Base-by-base conservation (phyloP, 2,888 invertebrate species). In the Andrena praecox region DNA sequence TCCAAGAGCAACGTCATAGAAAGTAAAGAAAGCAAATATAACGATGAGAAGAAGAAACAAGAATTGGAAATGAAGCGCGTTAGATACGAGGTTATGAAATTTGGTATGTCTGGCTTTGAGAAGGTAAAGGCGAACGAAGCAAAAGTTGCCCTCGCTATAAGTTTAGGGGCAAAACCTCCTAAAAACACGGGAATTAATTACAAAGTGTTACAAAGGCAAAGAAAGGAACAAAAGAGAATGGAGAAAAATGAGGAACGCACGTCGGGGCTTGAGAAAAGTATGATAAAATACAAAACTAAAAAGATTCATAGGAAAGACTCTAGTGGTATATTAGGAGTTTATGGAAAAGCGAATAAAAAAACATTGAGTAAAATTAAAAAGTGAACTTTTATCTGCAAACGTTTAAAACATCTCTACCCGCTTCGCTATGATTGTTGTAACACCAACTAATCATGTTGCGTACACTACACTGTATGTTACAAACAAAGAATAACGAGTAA, bases 111-210 rank as follows among this genome's bases (percentile, higher is more conserved):
- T 33, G 97, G 97, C 71, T 96, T 98, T 74, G 95, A 96, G 76
- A 94, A 96, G 2, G 94, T 95, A 10, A 96, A 97, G 91, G 97
- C 97, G 90, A 95, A 96, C 89, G 96, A 97, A 92, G 97, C 97
- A n/a, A 97, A 97, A 95, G 95, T 97, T 60, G 96, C 96, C 4
- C 94, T 97, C 20, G 96, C 97, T 0, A 95, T 98, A 48, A 97
- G 96, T 93, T 95, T 98, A 91, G 98, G 98, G 67, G 98, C 98
- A 0, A 97, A 97, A 93, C 97, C 97, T 3, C 96, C 96, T 0
- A 97, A 96, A 92, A 96, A 95, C 42, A 94, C 95, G 70, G 80
- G 60, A 10, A 94, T 95, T 69, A 98, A 98, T 93, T 98, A 98
- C 91, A 97, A 97, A 93, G 95, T 95, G 64, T 93, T 98, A 27